Conservation (phyloP, 2,888 invertebrate genomes). For the Perizoma flavofasciatum region DNA sequence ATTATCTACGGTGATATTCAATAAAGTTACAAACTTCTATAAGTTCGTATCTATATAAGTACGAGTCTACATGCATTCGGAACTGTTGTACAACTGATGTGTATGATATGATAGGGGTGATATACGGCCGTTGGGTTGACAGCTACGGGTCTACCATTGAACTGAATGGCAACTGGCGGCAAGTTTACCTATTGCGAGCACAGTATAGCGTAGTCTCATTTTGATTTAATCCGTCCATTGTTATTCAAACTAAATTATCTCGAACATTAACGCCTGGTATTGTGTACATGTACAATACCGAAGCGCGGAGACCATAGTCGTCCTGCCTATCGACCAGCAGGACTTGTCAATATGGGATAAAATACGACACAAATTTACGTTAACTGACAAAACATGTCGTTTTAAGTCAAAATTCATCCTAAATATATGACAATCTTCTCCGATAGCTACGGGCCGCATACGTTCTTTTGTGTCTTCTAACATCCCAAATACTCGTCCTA, state of each 20-base stretch:
- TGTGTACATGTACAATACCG: background rate
- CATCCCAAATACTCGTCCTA: too few species aligned
- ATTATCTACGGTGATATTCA: slow-evolving; percentile 13
- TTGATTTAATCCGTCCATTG: background rate
- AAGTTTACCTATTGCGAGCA: background rate
- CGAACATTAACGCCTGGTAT: background rate
- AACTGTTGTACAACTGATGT: slow-evolving; percentile 9
- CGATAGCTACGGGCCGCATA: too few species aligned
- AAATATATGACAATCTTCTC: too few species aligned
- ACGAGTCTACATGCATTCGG: slow-evolving; percentile 5
- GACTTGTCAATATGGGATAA: too few species aligned
- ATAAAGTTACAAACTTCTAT: slow-evolving; percentile 13
- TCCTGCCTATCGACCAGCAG: too few species aligned
- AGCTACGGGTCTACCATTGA: background rate
- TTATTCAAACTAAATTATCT: slow-evolving; percentile 1
- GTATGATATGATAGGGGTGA: slow-evolving; percentile 7
- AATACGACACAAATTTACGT: too few species aligned
- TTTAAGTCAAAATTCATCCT: too few species aligned
- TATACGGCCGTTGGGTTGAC: slow-evolving; percentile 1
- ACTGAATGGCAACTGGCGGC: background rate
- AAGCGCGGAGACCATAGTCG: too few species aligned
- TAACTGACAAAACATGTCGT: too few species aligned
- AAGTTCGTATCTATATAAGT: too few species aligned
- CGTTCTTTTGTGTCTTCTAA: too few species aligned
- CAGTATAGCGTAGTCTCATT: background rate